Evolutionary conservation across 1,140 invertebrate species (phyloP).

Genomic region (Drosophila tristis): DNA sequence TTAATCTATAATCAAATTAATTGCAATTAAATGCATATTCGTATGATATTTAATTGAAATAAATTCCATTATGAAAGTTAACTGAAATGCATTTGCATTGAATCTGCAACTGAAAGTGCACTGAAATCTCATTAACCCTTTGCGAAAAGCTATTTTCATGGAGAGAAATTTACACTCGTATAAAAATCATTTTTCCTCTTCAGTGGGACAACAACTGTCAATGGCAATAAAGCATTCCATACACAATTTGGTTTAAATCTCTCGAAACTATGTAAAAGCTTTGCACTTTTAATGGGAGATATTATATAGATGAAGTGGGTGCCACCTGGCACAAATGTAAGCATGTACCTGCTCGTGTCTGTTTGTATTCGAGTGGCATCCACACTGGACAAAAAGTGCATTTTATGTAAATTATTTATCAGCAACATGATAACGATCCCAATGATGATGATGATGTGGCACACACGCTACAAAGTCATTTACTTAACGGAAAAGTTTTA

Average conservation of each 20-base stretch:
- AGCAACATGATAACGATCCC: slow-evolving; percentile 8
- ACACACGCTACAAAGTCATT: slow-evolving; percentile 70
- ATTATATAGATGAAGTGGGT: slow-evolving; percentile 39
- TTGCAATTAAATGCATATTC: no score
- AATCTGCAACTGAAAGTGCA: no score
- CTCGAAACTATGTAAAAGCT: not conserved
- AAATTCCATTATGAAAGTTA: no score
- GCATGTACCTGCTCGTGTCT: slow-evolving; percentile 7
- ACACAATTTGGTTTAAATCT: no score
- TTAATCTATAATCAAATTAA: no score
- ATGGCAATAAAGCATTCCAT: no score
- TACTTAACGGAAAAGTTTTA: slow-evolving; percentile 38
- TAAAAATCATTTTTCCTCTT: not conserved
- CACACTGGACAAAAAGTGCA: slow-evolving; percentile 6
- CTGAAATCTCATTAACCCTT: no score
- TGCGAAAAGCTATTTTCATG: no score
- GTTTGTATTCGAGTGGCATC: slow-evolving; percentile 42
- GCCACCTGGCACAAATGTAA: slow-evolving; percentile 51
- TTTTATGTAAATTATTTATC: slow-evolving; percentile 18
- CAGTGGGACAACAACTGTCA: not conserved
- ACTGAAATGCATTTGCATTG: no score
- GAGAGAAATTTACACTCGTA: no score
- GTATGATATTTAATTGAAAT: no score
- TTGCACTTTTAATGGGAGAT: not conserved
- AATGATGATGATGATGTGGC: slow-evolving; percentile 28